These are phyloP conservation scores for Mnemiopsis leidyi DNA, from an alignment of 37 sponge, comb jelly and placozoan species.

Conservation along the genomic window DNA sequence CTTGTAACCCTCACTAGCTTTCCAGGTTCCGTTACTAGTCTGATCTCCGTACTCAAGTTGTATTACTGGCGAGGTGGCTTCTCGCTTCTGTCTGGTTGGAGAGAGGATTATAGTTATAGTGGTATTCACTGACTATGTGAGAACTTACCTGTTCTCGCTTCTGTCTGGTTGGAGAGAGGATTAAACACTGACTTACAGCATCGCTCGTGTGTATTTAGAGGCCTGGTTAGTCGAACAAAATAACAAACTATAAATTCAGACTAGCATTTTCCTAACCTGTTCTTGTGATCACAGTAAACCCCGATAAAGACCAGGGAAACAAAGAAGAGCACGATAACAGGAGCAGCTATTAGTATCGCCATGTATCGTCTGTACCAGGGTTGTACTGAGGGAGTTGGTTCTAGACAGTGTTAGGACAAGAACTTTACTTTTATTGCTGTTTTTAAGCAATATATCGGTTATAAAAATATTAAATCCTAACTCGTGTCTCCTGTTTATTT, in stretches of 20 bases:
- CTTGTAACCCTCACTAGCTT: not conserved
- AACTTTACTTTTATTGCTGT: not conserved
- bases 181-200: too few relatives aligned
- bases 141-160: too few relatives aligned
- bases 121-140: too few relatives aligned
- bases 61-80: not conserved
- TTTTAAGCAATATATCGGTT: not conserved
- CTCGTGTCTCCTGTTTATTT: too few relatives aligned
- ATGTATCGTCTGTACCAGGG: slow-evolving; percentile 29
- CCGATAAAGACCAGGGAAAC: not conserved
- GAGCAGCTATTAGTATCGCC: slow-evolving; percentile 41
- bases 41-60: not conserved
- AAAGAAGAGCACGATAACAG: not conserved
- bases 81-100: not conserved
- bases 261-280: too few relatives aligned
- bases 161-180: not conserved
- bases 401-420: too few relatives aligned
- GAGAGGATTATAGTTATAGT: too few relatives aligned
- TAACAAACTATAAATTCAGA: too few relatives aligned
- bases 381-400: not conserved
- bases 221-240: too few relatives aligned
- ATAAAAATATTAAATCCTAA: too few relatives aligned
- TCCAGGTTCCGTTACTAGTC: slow-evolving; percentile 22
- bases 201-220: too few relatives aligned
- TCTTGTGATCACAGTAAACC: slow-evolving; percentile 27